Conservation (phyloP, 1,140 invertebrate genomes). For the Rhynchophorus ferrugineus region DNA sequence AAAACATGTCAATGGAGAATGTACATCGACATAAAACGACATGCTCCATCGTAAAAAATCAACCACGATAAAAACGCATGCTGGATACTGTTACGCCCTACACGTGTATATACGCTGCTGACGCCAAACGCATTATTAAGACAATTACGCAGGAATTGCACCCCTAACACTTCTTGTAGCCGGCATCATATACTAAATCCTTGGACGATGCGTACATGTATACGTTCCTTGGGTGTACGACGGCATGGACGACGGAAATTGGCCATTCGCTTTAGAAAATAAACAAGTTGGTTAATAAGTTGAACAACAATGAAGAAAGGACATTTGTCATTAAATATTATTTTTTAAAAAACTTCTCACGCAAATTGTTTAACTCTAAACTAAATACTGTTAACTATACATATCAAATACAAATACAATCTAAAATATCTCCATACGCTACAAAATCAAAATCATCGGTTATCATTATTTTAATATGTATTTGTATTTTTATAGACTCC, state of each 20-base stretch:
- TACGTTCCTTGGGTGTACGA: conserved; percentile 79
- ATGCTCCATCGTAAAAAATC: no score
- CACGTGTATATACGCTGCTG: conserved; percentile 6
- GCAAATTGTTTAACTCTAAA: neutral
- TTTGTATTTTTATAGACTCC: no score
- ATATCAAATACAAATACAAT: no score
- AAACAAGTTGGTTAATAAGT: conserved; percentile 34
- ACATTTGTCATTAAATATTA: neutral
- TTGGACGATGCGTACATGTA: conserved; percentile 67
- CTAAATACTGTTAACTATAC: no score
- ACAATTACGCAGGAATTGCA: conserved; percentile 27
- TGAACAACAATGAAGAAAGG: neutral
- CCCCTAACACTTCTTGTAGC: no score
- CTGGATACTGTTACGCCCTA: no score
- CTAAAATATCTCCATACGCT: no score
- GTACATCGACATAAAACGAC: no score
- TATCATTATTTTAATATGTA: no score
- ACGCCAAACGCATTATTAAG: conserved; percentile 16
- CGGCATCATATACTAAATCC: conserved; percentile 23
- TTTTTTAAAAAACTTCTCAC: neutral
- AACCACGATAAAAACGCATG: no score
- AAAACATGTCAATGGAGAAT: no score
- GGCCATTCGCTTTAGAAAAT: conserved; percentile 67
- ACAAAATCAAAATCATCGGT: no score
- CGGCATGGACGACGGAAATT: conserved; percentile 72